Conservation (phyloP, 1,140 invertebrate species). For the Diabrotica virgifera region DNA sequence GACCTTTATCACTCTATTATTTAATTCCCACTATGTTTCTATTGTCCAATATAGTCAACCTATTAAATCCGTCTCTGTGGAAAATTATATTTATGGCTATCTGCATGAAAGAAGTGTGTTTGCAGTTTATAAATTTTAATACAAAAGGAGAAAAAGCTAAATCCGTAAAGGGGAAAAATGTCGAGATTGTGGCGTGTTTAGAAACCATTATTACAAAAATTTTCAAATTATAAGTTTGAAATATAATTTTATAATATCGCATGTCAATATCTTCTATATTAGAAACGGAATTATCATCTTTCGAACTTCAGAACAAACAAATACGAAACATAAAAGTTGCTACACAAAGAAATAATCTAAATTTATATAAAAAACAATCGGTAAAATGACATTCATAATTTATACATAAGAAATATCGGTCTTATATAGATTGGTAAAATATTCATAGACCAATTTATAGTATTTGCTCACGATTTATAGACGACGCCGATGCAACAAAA, state of each 20-base stretch:
- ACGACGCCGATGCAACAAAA: no score
- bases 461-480: no score
- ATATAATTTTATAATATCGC: conserved; percentile 44
- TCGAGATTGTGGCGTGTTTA: conserved; percentile 36
- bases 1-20: no score
- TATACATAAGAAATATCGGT: no score
- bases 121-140: conserved; percentile 22
- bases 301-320: conserved; percentile 14
- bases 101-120: conserved; percentile 18
- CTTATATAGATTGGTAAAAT: no score
- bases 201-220: conserved; percentile 44
- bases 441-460: no score
- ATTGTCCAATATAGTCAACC: no score
- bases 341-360: background rate
- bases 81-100: conserved; percentile 9
- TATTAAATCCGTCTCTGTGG: no score
- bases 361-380: no score
- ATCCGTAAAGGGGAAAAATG: conserved; percentile 19
- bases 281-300: conserved; percentile 38
- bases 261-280: conserved; percentile 45
- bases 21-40: no score
- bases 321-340: conserved; percentile 9
- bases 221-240: conserved; percentile 44
- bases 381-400: no score
- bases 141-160: conserved; percentile 11